These are phyloP conservation scores for Phataginus tricuspis DNA, from an alignment of 2,797 vertebrate genomes.

Conservation along the genomic window DNA sequence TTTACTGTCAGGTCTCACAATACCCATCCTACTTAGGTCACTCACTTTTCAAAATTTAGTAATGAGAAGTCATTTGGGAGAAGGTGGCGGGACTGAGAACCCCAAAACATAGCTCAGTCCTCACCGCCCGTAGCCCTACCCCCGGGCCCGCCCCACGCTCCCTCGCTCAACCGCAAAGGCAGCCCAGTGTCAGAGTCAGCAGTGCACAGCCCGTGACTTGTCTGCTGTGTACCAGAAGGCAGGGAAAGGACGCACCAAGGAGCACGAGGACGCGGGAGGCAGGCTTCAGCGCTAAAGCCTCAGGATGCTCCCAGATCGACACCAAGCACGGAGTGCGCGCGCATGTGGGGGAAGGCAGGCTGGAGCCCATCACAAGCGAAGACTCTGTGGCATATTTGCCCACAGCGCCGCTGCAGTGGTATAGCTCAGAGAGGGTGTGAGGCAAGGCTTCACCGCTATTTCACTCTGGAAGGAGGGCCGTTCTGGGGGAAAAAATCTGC, in stretches of 20 bases:
- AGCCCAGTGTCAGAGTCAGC: not conserved
- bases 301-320: not conserved
- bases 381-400: not conserved
- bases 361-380: not conserved
- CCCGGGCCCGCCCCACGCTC: accelerated
- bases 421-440: constrained; percentile 37
- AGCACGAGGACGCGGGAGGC: not conserved
- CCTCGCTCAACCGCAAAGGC: not conserved
- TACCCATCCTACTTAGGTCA: not conserved
- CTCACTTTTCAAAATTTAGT: not conserved
- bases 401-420: constrained; percentile 24
- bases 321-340: not conserved
- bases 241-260: not conserved
- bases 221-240: not conserved
- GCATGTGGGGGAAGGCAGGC: not conserved
- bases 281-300: not conserved
- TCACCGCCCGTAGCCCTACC: too few relatives aligned
- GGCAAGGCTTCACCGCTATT: not conserved
- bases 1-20: not conserved
- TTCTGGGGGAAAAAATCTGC: constrained; percentile 10
- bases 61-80: not conserved
- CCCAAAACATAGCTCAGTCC: accelerated
- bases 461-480: constrained; percentile 42
- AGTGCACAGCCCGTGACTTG: accelerated
- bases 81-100: not conserved